phyloP scores from a whole-genome alignment of 2,113 vertebrate species.

The Microcebus tavaratra region DNA sequence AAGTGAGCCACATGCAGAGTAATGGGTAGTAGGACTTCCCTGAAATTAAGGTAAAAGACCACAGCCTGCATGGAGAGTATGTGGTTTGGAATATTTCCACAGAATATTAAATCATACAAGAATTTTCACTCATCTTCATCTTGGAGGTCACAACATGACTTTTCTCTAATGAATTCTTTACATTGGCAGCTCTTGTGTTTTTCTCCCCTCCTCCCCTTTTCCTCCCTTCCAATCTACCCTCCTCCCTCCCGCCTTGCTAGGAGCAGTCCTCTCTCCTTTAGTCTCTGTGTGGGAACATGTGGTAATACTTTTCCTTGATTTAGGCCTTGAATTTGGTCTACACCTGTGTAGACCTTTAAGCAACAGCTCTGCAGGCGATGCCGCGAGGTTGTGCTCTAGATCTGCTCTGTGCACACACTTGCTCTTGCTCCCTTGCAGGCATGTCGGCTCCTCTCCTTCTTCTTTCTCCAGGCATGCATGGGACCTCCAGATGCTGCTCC shows the following conservation, averaged over 20 bases:
- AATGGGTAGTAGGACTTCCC: slow-evolving; percentile 9
- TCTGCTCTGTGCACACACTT: background rate
- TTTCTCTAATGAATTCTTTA: slow-evolving; percentile 87
- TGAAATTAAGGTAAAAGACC: slow-evolving; percentile 47
- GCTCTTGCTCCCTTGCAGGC: background rate
- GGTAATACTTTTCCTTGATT: slow-evolving; percentile 77
- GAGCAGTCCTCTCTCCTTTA: slow-evolving; percentile 35
- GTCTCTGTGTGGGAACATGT: slow-evolving; percentile 77
- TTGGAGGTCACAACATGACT: slow-evolving; percentile 81
- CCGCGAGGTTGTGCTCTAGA: background rate
- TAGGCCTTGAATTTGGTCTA: slow-evolving; percentile 58
- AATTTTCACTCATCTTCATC: slow-evolving; percentile 83
- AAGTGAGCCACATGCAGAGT: background rate
- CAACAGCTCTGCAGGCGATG: background rate
- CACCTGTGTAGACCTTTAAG: slow-evolving; percentile 76
- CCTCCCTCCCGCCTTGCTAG: slow-evolving; percentile 29
- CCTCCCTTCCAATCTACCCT: background rate
- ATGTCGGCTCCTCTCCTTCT: accelerated
- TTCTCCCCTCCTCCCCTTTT: slow-evolving; percentile 64
- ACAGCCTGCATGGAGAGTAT: slow-evolving; percentile 46
- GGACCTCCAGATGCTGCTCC: background rate
- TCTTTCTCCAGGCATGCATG: background rate
- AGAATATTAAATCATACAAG: slow-evolving; percentile 81
- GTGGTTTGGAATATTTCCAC: slow-evolving; percentile 81
- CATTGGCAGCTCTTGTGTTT: slow-evolving; percentile 83